phyloP scores from a whole-genome alignment of 2,888 invertebrate species.

The Autographa pulchrina region DNA sequence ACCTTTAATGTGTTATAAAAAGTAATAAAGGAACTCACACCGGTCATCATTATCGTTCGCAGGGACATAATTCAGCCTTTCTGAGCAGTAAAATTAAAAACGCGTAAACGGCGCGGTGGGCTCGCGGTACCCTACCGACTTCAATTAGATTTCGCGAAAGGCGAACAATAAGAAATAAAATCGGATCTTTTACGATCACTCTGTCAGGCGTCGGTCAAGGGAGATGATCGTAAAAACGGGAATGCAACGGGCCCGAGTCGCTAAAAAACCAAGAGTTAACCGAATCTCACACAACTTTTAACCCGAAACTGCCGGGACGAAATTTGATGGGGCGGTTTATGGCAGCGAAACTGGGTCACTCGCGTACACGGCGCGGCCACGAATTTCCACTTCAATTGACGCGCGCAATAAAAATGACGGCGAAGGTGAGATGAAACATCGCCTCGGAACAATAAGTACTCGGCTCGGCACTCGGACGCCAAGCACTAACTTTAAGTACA shows the following conservation, averaged over 20 bases:
- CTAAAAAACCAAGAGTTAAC: slow-evolving; percentile 80
- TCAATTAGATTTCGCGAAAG: slow-evolving; percentile 89
- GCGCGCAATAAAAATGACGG: slow-evolving; percentile 58
- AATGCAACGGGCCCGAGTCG: slow-evolving; percentile 84
- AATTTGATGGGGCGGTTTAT: slow-evolving; percentile 83
- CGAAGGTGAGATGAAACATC: slow-evolving; percentile 58
- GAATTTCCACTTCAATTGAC: slow-evolving; percentile 61
- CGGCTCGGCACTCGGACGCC: slow-evolving; percentile 15
- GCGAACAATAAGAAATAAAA: slow-evolving; percentile 89
- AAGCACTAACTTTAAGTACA: slow-evolving; percentile 26
- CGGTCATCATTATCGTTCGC: slow-evolving; percentile 74
- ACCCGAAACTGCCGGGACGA: slow-evolving; percentile 75
- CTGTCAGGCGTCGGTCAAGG: slow-evolving; percentile 83
- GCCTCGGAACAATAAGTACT: slow-evolving; percentile 39
- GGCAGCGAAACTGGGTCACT: slow-evolving; percentile 82
- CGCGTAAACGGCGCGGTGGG: slow-evolving; percentile 81
- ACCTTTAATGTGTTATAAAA: slow-evolving; percentile 82
- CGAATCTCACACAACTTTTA: slow-evolving; percentile 69
- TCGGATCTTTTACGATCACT: slow-evolving; percentile 85
- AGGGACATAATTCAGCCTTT: slow-evolving; percentile 80
- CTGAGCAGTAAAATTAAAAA: slow-evolving; percentile 85
- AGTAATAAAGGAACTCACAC: slow-evolving; percentile 80
- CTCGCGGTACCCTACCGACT: slow-evolving; percentile 73
- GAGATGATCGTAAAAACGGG: slow-evolving; percentile 83
- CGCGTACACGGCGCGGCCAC: slow-evolving; percentile 63